Evolutionary conservation across 2,888 invertebrate species (phyloP), one percentile per base, ranked within the genome.

Genomic region (Bugulina stolonifera): DNA sequence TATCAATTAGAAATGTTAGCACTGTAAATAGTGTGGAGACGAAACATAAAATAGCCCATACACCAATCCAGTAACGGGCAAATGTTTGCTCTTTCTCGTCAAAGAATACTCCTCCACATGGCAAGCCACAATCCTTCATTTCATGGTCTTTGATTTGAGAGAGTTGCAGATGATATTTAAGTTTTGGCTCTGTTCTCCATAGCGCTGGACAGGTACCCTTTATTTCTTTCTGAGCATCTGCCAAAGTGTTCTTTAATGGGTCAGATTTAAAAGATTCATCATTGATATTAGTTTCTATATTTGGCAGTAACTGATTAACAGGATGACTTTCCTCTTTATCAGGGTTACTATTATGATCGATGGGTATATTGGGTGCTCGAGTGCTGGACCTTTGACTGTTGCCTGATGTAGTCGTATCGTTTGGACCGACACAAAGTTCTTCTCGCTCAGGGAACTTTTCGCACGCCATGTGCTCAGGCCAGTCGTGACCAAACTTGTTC

Each of bases 61-160:
- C 90, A 71, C 94, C 93, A 76, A 98, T 92, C 95, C 97, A 97
- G 72, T 92, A 87, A 77, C 92, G 88, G 0, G 95, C 89, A 81
- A 94, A 93, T 70, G 89, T 89, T 73, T 91, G 89, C 81, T 95
- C 91, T 76, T 89, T 89, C 78, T 90, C 89, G 72, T 89, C 90
- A 83, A 96, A 96, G 85, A 96, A 94, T 91, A 94, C 92, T 79
- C 91, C 91, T 82, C 92, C 90, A 82, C 96, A 97, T 0, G 95
- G 95, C 2, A 93, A 82, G 3, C 85, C 86, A 77, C 86, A 86
- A 76, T 86, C 79, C 74, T 85, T 81, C 75, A 70, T 29, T n/a
- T 87, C 88, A 70, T 76, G 77, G 43, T 76, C 76, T n/a, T 75
- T 76, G 5, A 32, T 3, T 10, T 29, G 27, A 29, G 34, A 29